A percentile compares a stretch with the other conserved stretches of the same genome.
Conservation (phyloP, 2,113 vertebrate species). For the Balaeniceps rex region DNA sequence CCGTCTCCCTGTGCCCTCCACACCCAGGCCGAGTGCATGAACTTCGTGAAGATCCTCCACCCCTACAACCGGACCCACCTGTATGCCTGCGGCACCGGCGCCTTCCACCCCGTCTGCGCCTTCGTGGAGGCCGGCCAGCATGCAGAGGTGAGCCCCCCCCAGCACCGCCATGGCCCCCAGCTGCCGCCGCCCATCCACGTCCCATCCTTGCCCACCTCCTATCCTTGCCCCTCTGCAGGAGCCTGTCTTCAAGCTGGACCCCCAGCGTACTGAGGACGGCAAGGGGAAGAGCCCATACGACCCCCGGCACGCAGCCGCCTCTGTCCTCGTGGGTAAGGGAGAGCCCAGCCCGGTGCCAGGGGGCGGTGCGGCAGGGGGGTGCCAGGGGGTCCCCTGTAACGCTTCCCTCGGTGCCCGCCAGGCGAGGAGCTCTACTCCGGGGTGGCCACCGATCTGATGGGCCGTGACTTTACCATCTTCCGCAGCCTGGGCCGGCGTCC, state of each 20-base stretch:
- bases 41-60: constrained; percentile 94
- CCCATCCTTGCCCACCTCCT: neutral
- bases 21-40: constrained; percentile 91
- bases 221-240: constrained; percentile 75
- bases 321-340: constrained; percentile 88
- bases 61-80: constrained; percentile 91
- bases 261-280: constrained; percentile 80
- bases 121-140: constrained; percentile 88
- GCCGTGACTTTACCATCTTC: constrained; percentile 99
- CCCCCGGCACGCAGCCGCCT: constrained; percentile 84
- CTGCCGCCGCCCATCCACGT: neutral
- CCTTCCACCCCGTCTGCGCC: constrained; percentile 92
- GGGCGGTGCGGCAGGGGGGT: fast-evolving
- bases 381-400: fast-evolving
- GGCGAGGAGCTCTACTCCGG: constrained; percentile 95
- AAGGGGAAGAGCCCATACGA: constrained; percentile 97
- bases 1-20: neutral
- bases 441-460: constrained; percentile 97
- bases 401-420: constrained; percentile 21
- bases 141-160: constrained; percentile 79
- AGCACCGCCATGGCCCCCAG: fast-evolving
- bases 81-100: constrained; percentile 91
- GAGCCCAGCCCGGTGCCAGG: fast-evolving
- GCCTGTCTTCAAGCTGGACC: constrained; percentile 83
- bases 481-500: constrained; percentile 90